These are phyloP conservation scores for Horisme vitalbata DNA, from an alignment of 2,888 invertebrate species.

Conservation along the genomic window DNA sequence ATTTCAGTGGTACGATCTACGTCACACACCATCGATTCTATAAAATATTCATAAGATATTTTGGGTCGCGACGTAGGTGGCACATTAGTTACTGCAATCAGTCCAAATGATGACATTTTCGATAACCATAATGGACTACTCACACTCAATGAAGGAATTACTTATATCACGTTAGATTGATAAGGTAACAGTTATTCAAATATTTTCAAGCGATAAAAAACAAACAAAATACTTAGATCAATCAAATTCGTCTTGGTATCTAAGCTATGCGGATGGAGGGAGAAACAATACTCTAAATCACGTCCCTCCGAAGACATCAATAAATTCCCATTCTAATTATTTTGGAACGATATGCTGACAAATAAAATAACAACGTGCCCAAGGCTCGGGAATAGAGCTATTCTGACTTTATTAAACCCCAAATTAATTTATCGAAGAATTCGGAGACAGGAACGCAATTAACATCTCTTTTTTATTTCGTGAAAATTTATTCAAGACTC, in stretches of 20 bases:
- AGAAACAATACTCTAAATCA: constrained; percentile 57
- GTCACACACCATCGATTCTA: constrained; percentile 44
- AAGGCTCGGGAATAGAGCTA: constrained; percentile 62
- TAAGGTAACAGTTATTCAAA: no score
- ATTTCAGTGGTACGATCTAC: constrained; percentile 12
- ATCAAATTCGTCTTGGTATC: constrained; percentile 28
- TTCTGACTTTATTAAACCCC: constrained; percentile 60
- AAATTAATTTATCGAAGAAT: constrained; percentile 58
- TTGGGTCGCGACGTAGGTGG: constrained; percentile 33
- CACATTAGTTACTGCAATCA: constrained; percentile 6
- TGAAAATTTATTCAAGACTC: constrained; percentile 36
- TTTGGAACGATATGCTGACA: constrained; percentile 66
- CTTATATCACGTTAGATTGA: no score
- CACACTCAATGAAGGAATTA: no score
- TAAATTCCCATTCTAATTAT: constrained; percentile 77
- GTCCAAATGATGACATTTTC: constrained; percentile 10
- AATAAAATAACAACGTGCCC: constrained; percentile 66
- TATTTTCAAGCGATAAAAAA: neutral
- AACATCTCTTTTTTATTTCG: constrained; percentile 40
- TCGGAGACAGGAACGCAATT: constrained; percentile 47
- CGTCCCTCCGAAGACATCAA: constrained; percentile 65
- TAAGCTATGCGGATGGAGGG: constrained; percentile 54
- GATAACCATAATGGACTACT: constrained; percentile 5
- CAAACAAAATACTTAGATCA: no score
- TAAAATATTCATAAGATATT: constrained; percentile 51